Evolutionary conservation across 2,888 invertebrate genomes (phyloP), one percentile per base, ranked within the genome.

Genomic region (Dinocampus coccinellae): DNA sequence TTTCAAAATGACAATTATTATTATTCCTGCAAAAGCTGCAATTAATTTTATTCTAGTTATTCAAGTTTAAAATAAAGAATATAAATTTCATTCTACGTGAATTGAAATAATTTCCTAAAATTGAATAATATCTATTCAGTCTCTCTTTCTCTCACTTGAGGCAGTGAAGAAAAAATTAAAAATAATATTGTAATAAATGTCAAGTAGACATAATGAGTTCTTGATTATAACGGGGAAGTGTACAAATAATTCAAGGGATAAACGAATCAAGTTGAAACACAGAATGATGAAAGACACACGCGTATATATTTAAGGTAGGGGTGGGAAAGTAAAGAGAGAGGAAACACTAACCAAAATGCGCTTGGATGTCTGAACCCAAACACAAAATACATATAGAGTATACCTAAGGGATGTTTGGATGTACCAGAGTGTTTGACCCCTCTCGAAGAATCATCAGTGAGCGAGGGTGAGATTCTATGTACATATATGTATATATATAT

Each of bases 341-440:
- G n/a, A n/a, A n/a, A n/a, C n/a, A n/a, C n/a, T n/a, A n/a, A n/a
- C n/a, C n/a, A n/a, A n/a, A n/a, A n/a, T n/a, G n/a, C n/a, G n/a
- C n/a, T n/a, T n/a, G n/a, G n/a, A n/a, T n/a, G n/a, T n/a, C n/a
- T n/a, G n/a, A n/a, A n/a, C n/a, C n/a, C n/a, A 29, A 29, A 29
- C 29, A 29, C 29, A 29, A 29, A 29, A 47, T 22, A 34, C 55
- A 34, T n/a, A 53, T 36, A 58, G 24, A 62, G 55, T 61, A 65
- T 33, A 53, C 24, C 60, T 58, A 70, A 73, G 74, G 74, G 70
- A 74, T 80, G 80, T 47, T 47, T 47, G 9, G 47, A 79, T 57
- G 80, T 81, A 83, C 80, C 82, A 80, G 83, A 84, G 83, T 80
- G 80, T 86, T 86, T 87, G 87, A 87, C 86, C 87, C 87, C 82